A percentile compares a stretch with the other conserved stretches of the same genome.
Conservation (phyloP, 2,888 invertebrate genomes). For the Lobophora halterata region DNA sequence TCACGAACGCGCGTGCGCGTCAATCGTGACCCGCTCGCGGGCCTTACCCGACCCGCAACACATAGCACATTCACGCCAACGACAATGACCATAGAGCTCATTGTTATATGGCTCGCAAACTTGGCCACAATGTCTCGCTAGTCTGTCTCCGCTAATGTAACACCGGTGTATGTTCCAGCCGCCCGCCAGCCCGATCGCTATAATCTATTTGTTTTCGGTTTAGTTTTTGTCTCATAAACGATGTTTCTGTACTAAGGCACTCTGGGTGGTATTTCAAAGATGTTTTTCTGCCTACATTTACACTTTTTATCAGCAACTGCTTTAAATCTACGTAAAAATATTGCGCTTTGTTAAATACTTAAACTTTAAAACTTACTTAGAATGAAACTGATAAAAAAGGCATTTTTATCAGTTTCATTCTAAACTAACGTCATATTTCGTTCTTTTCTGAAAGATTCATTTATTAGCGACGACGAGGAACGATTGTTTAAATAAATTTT, state of each 20-base stretch:
- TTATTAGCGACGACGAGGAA: neutral
- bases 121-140: constrained; percentile 51
- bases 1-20: constrained; percentile 79
- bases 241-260: constrained; percentile 31
- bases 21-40: constrained; percentile 78
- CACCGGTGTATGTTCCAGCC: constrained; percentile 42
- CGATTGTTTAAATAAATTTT: no score
- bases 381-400: no score
- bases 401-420: no score
- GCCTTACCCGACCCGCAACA: constrained; percentile 44
- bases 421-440: no score
- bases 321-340: constrained; percentile 1
- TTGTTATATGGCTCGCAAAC: constrained; percentile 47
- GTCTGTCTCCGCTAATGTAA: constrained; percentile 48
- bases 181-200: constrained; percentile 34
- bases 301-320: constrained; percentile 7
- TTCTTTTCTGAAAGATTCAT: neutral
- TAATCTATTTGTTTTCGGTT: constrained; percentile 49
- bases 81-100: constrained; percentile 60
- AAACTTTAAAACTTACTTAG: no score
- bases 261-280: constrained; percentile 24
- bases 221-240: constrained; percentile 10
- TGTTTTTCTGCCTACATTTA: constrained; percentile 16
- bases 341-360: no score
- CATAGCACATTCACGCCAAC: constrained; percentile 56